Percentiles rank a stretch among this genome's conserved stretches.
Conservation (phyloP, 2,888 invertebrate genomes). For the Erpobdella octoculata region DNA sequence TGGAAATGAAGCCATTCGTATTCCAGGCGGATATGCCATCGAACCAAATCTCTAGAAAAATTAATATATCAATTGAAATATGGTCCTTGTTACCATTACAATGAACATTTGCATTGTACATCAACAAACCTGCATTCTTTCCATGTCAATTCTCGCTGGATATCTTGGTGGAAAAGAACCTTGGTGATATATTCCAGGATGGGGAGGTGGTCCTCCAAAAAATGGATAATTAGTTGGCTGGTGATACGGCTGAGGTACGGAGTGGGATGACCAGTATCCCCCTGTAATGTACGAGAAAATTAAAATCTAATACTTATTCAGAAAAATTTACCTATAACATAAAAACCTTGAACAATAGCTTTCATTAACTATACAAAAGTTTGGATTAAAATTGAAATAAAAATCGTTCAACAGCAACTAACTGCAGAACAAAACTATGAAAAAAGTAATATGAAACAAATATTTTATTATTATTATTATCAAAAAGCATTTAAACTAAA, state of each 20-base stretch:
- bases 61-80: background rate
- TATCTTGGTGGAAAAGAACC: background rate
- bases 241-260: background rate
- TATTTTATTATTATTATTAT: background rate
- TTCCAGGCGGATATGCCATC: conserved; percentile 5
- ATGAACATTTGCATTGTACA: background rate
- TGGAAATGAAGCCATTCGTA: conserved; percentile 66
- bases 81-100: background rate
- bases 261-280: background rate
- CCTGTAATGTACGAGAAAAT: background rate
- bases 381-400: no score
- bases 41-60: background rate
- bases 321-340: background rate
- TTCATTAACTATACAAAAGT: background rate
- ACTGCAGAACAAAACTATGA: no score
- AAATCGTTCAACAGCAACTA: no score
- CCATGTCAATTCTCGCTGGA: conserved; percentile 8
- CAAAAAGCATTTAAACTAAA: background rate
- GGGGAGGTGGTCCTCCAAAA: background rate
- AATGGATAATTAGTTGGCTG: background rate
- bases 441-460: background rate
- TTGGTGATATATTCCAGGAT: background rate
- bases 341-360: background rate
- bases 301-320: background rate
- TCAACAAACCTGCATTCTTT: conserved; percentile 11